Conservation (phyloP, 2,888 invertebrate species). For the Ephialtes manifestator region DNA sequence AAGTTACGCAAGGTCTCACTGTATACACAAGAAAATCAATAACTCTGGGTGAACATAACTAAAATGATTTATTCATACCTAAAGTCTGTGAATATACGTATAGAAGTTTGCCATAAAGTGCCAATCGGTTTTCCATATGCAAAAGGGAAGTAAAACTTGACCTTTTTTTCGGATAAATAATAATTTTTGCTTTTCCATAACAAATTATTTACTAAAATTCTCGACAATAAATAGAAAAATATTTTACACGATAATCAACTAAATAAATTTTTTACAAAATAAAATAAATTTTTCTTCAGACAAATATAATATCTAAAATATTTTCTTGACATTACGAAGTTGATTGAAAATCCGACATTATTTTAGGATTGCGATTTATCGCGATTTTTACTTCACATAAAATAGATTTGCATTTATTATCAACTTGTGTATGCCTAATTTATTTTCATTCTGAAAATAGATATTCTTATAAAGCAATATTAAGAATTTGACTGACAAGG, state of each 20-base stretch:
- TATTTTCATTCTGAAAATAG: conserved; percentile 10
- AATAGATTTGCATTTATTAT: conserved; percentile 1
- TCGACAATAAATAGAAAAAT: not conserved
- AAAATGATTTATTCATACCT: conserved; percentile 14
- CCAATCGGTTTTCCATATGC: conserved; percentile 16
- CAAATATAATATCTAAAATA: not conserved
- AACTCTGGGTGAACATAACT: conserved; percentile 7
- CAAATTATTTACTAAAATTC: not conserved
- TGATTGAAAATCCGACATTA: not conserved
- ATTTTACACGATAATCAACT: not conserved
- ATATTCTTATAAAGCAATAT: not conserved
- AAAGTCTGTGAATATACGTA: conserved; percentile 7
- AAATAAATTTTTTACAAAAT: not conserved
- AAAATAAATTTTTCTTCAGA: not conserved
- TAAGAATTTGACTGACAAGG: conserved; percentile 14
- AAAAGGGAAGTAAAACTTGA: conserved; percentile 2
- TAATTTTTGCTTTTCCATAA: not conserved
- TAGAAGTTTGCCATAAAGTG: conserved; percentile 5
- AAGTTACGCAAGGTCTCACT: conserved; percentile 10
- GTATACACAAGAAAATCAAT: not conserved
- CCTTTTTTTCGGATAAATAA: not conserved
- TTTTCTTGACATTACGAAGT: not conserved
- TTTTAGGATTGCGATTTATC: not conserved
- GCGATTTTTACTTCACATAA: not conserved
- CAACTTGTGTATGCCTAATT: not conserved